phyloP scores from a whole-genome alignment of 2,113 vertebrate species.

The Nerophis ophidion region DNA sequence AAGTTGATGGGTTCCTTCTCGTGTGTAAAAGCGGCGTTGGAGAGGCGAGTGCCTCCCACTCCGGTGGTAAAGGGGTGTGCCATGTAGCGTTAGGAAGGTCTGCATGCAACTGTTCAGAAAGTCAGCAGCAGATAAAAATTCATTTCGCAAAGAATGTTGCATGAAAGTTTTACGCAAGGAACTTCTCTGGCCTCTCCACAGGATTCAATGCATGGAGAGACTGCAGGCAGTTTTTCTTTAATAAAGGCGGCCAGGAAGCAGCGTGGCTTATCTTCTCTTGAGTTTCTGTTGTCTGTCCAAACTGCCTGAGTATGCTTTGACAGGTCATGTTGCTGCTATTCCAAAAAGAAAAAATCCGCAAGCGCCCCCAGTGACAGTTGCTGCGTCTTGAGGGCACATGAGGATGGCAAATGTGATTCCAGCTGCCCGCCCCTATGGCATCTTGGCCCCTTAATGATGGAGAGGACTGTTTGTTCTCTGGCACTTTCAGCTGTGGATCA shows the following conservation, averaged over 20 bases:
- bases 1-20: slow-evolving; percentile 32
- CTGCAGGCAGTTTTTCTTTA: not conserved
- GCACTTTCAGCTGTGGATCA: slow-evolving; percentile 42
- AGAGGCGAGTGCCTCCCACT: slow-evolving; percentile 30
- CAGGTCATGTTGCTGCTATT: slow-evolving; percentile 21
- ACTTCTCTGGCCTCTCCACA: slow-evolving; percentile 12
- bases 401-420: slow-evolving; percentile 66
- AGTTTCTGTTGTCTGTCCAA: slow-evolving; percentile 19
- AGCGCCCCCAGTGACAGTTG: slow-evolving; percentile 52
- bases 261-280: slow-evolving; percentile 18
- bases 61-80: not conserved
- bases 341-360: slow-evolving; percentile 21
- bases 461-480: slow-evolving; percentile 38
- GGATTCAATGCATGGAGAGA: not conserved
- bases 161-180: slow-evolving; percentile 4
- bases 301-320: slow-evolving; percentile 17
- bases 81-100: not conserved
- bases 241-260: slow-evolving; percentile 8
- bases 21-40: slow-evolving; percentile 13
- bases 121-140: not conserved
- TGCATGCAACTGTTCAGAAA: not conserved
- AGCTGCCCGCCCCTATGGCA: slow-evolving; percentile 60
- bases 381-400: slow-evolving; percentile 41
- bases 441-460: slow-evolving; percentile 55
- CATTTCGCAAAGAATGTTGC: not conserved